Base-by-base conservation (phyloP, 2,888 invertebrate species). In the Dolomedes plantarius region DNA sequence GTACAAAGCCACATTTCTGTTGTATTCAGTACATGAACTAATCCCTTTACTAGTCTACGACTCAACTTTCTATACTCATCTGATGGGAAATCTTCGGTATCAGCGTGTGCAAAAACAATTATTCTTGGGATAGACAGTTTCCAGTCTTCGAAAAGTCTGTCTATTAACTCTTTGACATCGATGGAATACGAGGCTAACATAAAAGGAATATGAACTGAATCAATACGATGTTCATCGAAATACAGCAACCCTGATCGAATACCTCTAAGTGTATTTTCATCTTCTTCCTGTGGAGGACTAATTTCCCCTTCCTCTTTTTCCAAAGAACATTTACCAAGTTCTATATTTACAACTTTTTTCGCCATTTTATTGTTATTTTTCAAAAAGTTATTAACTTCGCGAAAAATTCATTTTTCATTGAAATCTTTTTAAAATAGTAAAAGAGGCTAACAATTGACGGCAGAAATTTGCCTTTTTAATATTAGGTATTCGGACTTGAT, bases 1-100 rank as follows among this genome's bases (percentile, higher is more conserved):
- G 69, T 62, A 46, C 75, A 82, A 13, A 82, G n/a, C 82, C 82
- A 82, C 75, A 76, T 82, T 27, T 82, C 82, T 23, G 76, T 82
- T 5, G 82, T 82, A 7, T 82, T 71, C 27, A 82, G 46, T 16
- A 76, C 82, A 31, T 69, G 56, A n/a, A 82, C 28, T 19, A 82
- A 27, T 0, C 82, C 82, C 28, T 75, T 65, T 6, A 76, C 62
- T n/a, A 82, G 23, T 13, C 56, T 32, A 27, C n/a, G 19, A 16
- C 62, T 69, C 0, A 46, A 11, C 16, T 82, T 32, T 16, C 46
- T 19, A n/a, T 65, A 69, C 13, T 46, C 16, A 1, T 71, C 69
- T 0, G 64, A 71, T 11, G 29, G 27, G 11, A 31, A 28, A n/a
- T 65, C 50, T 29, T 23, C 29, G 0, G 71, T 28, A 23, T 31